A percentile compares a stretch with the other conserved stretches of the same genome.
phyloP scores from a whole-genome alignment of 64 coral and sea anemone genomes.

The Catalaphyllia jardinei region DNA sequence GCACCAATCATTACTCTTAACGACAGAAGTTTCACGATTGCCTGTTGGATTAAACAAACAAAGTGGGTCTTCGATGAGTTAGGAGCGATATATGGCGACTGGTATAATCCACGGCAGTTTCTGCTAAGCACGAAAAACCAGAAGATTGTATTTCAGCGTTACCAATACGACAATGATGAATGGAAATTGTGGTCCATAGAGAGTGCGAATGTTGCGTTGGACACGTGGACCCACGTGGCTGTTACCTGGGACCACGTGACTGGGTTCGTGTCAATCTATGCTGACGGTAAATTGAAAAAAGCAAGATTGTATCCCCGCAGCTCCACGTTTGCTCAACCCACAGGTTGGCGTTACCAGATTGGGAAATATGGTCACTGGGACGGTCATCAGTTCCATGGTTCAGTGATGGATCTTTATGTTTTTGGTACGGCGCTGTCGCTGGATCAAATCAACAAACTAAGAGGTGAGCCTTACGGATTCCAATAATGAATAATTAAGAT shows the following conservation, averaged over 20 bases:
- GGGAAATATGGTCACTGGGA: neutral
- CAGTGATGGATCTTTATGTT: conserved; percentile 27
- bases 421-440: conserved; percentile 1
- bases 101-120: neutral
- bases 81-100: neutral
- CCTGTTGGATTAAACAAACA: conserved; percentile 20
- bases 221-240: conserved; percentile 1
- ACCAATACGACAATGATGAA: too few relatives aligned
- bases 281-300: neutral
- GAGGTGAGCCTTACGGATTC: neutral
- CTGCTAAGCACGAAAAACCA: neutral
- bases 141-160: neutral
- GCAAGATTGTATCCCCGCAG: too few relatives aligned
- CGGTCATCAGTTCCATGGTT: conserved; percentile 1
- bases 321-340: neutral
- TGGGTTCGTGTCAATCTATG: neutral
- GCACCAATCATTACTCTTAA: neutral
- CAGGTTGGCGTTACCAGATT: neutral
- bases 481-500: too few relatives aligned
- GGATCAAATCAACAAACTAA: conserved; percentile 19
- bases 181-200: neutral
- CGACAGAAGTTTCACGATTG: neutral
- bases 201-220: neutral
- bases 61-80: neutral
- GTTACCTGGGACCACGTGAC: neutral